Percentiles rank a stretch among this genome's conserved stretches.
Evolutionary conservation across 1,140 invertebrate species (phyloP).

Genomic region (Gryllus bimaculatus): DNA sequence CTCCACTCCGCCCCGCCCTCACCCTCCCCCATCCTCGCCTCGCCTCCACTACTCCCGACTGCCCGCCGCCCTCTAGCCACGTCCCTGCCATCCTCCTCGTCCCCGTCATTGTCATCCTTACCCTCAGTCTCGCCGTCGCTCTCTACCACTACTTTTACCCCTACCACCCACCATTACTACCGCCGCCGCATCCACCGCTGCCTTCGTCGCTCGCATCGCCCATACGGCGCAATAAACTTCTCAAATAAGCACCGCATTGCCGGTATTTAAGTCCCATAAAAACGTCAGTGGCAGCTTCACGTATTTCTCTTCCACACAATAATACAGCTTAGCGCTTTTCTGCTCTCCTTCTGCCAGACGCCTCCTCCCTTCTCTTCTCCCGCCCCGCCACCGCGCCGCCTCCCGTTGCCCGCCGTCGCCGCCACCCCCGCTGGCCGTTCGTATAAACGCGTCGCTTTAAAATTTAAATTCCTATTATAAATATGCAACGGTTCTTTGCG

Average conservation of each 20-base stretch:
- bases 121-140: too few species aligned
- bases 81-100: too few species aligned
- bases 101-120: too few species aligned
- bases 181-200: not conserved
- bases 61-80: too few species aligned
- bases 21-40: too few species aligned
- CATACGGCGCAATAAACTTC: not conserved
- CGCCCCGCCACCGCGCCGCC: too few species aligned
- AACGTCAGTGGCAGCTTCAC: not conserved
- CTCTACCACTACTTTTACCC: too few species aligned
- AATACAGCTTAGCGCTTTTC: not conserved
- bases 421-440: not conserved
- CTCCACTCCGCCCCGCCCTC: too few species aligned
- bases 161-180: too few species aligned
- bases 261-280: not conserved
- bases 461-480: not conserved
- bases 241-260: not conserved
- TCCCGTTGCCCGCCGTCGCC: not conserved
- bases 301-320: not conserved
- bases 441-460: not conserved
- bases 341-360: not conserved
- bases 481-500: not conserved
- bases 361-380: not conserved
- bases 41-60: too few species aligned
- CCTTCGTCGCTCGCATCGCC: not conserved